A percentile compares a stretch with the other conserved stretches of the same genome.
These are phyloP conservation scores for Apeira syringaria DNA, from an alignment of 2,888 invertebrate genomes.

Conservation along the genomic window DNA sequence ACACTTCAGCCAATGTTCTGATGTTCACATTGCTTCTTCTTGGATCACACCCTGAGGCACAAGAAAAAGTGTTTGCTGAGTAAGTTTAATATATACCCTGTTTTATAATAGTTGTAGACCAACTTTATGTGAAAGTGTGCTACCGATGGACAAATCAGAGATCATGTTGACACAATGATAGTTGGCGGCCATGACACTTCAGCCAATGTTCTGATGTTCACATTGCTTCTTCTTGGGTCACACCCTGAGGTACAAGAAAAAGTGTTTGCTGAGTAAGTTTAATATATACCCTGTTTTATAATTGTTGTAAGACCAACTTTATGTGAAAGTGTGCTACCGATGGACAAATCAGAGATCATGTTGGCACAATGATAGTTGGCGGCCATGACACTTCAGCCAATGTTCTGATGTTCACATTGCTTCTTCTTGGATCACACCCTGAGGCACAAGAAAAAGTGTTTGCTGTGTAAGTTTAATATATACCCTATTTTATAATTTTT, in stretches of 20 bases:
- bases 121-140: too few relatives aligned
- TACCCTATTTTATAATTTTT: too few relatives aligned
- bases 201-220: slow-evolving; percentile 67
- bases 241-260: slow-evolving; percentile 66
- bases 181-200: slow-evolving; percentile 81
- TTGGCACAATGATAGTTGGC: slow-evolving; percentile 83
- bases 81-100: slow-evolving; percentile 44
- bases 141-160: slow-evolving; percentile 76
- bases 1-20: slow-evolving; percentile 70
- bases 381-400: slow-evolving; percentile 78
- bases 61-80: slow-evolving; percentile 58
- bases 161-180: slow-evolving; percentile 84
- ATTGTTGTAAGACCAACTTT: too few relatives aligned
- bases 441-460: slow-evolving; percentile 59
- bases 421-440: slow-evolving; percentile 66
- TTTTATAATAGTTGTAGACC: too few relatives aligned
- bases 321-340: too few relatives aligned
- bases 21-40: slow-evolving; percentile 66
- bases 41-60: slow-evolving; percentile 65
- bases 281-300: too few relatives aligned
- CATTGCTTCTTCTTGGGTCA: slow-evolving; percentile 63
- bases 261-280: slow-evolving; percentile 56
- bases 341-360: slow-evolving; percentile 79
- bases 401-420: slow-evolving; percentile 63
- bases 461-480: slow-evolving; percentile 51